phyloP scores from a whole-genome alignment of 2,797 vertebrate genomes.

The Urocyon cinereoargenteus region DNA sequence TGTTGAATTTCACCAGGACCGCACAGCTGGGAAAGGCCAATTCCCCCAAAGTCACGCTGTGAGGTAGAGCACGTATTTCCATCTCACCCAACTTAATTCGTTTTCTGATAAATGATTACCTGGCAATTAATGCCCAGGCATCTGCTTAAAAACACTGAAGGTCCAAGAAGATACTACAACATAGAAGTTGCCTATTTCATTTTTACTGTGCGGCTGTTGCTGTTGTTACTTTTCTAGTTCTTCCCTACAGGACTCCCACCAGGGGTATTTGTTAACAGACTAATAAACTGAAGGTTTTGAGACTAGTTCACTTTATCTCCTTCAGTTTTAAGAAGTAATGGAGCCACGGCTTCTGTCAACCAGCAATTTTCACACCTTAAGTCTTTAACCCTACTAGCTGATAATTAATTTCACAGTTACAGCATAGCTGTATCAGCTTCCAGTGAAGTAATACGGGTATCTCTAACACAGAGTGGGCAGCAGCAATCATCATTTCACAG shows the following conservation, averaged over 20 bases:
- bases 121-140: not conserved
- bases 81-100: not conserved
- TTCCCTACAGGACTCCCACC: not conserved
- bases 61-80: not conserved
- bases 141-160: not conserved
- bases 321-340: conserved; percentile 65
- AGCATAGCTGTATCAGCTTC: conserved; percentile 68
- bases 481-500: conserved; percentile 87
- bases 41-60: not conserved
- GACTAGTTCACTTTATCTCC: conserved; percentile 41
- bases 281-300: conserved; percentile 44
- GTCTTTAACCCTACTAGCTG: conserved; percentile 78
- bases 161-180: not conserved
- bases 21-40: not conserved
- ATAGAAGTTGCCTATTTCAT: not conserved
- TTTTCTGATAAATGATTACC: not conserved
- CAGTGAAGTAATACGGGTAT: conserved; percentile 76
- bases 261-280: conserved; percentile 19
- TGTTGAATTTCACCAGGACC: not conserved
- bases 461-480: conserved; percentile 72
- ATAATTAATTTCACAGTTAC: conserved; percentile 86
- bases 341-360: conserved; percentile 68
- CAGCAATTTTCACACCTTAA: conserved; percentile 77
- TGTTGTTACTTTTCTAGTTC: not conserved
- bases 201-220: not conserved